Conservation (phyloP, 2,113 vertebrate genomes). For the Donacobius atricapilla region DNA sequence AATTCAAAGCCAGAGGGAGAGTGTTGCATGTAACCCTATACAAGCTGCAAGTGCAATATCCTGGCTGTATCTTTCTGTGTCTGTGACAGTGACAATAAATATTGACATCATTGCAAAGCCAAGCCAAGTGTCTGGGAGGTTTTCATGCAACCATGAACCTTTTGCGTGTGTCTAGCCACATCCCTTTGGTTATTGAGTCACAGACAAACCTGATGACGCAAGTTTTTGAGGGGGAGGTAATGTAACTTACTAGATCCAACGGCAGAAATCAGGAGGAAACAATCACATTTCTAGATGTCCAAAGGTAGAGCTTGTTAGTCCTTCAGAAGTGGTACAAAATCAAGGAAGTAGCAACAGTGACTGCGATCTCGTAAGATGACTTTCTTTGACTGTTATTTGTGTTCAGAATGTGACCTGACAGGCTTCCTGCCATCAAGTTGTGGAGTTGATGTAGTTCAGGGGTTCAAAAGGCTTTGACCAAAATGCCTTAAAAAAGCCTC, state of each 20-base stretch:
- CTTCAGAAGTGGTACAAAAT: neutral
- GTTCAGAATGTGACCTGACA: neutral
- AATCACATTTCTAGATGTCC: neutral
- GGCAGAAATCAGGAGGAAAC: neutral
- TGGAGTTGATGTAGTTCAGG: neutral
- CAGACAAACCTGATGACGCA: rapidly evolving
- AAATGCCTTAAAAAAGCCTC: neutral
- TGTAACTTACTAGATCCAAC: neutral
- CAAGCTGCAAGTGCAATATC: neutral
- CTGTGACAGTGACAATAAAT: conserved; percentile 35
- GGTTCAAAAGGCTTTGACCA: neutral
- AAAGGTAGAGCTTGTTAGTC: neutral
- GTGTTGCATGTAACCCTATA: neutral
- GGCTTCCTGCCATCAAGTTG: neutral
- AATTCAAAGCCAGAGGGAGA: neutral
- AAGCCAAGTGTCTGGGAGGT: neutral
- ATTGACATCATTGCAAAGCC: conserved; percentile 21
- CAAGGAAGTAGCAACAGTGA: neutral
- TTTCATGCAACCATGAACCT: neutral
- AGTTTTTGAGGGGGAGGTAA: neutral
- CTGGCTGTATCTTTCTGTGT: neutral
- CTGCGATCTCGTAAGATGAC: neutral
- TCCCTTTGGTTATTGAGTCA: neutral
- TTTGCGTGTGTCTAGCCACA: neutral
- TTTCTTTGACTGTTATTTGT: neutral